Evolutionary conservation across 2,797 vertebrate species (phyloP).

Genomic region (Darevskia nairensis): DNA sequence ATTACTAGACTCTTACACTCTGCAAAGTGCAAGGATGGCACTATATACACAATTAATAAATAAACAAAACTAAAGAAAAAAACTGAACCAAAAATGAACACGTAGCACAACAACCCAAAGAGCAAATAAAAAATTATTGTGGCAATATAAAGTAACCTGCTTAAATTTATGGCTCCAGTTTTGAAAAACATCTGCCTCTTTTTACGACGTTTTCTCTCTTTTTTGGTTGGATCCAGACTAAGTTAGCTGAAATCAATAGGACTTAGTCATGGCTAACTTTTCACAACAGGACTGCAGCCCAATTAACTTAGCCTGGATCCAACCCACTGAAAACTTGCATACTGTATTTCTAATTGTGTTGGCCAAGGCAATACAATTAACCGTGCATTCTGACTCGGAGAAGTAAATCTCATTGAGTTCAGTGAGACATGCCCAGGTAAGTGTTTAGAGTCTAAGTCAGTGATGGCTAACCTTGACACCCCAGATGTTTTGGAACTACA

Average conservation of each 20-base stretch:
- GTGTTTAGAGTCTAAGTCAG: background rate
- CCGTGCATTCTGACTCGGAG: background rate
- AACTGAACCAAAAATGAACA: background rate
- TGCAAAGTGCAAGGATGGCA: background rate
- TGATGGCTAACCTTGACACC: too few species aligned
- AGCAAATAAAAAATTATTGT: background rate
- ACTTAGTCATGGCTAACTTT: too few species aligned
- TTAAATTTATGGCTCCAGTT: background rate
- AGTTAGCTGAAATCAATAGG: too few species aligned
- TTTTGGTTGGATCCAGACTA: too few species aligned
- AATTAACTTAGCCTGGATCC: background rate
- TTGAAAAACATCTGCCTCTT: too few species aligned
- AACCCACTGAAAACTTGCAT: background rate
- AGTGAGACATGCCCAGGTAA: background rate
- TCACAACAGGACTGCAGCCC: background rate
- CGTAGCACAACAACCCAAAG: background rate
- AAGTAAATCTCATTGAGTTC: background rate
- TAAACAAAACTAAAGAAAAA: background rate
- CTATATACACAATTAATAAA: background rate
- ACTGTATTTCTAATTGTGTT: background rate
- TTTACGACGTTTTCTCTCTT: too few species aligned
- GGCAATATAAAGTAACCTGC: background rate
- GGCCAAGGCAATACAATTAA: background rate
- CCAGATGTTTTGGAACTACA: too few species aligned
- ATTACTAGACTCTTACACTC: background rate